Percentiles rank a stretch among this genome's conserved stretches.
Evolutionary conservation across 2,113 vertebrate species (phyloP).

Genomic region (Papio anubis): DNA sequence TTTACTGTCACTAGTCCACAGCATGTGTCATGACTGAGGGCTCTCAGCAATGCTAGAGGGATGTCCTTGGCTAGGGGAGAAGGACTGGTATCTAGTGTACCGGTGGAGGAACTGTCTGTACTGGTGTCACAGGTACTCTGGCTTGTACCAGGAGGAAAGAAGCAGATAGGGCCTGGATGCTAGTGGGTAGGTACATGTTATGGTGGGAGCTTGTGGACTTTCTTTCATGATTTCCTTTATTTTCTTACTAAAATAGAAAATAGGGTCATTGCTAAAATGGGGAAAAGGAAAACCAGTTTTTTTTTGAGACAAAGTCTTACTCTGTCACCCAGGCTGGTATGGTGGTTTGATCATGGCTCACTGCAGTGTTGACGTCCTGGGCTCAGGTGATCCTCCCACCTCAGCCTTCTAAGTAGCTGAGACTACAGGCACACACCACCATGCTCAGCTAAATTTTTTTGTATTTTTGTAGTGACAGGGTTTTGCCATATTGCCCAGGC

Average conservation of each 20-base stretch:
- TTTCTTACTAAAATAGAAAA: constrained; percentile 33
- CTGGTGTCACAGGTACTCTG: accelerated
- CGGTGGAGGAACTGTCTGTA: background rate
- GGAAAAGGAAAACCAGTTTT: background rate
- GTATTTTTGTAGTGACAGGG: background rate
- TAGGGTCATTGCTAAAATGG: background rate
- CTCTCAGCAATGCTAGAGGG: background rate
- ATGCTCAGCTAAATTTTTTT: background rate
- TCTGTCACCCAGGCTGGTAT: background rate
- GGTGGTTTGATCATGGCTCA: background rate
- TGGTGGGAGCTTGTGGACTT: background rate
- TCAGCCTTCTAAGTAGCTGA: background rate
- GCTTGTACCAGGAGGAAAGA: background rate
- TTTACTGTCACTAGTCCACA: background rate
- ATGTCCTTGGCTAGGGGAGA: background rate
- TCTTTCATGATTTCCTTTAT: background rate
- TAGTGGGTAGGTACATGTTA: background rate
- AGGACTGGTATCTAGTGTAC: background rate
- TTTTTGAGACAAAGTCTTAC: background rate
- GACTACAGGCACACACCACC: background rate
- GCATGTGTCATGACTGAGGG: background rate
- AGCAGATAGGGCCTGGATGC: background rate
- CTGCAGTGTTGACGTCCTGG: background rate
- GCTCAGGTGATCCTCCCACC: background rate
- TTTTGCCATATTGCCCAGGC: background rate